Percentiles rank a stretch among this genome's conserved stretches.
Conservation (phyloP, 2,797 vertebrate species). For the Tragopan temminckii region DNA sequence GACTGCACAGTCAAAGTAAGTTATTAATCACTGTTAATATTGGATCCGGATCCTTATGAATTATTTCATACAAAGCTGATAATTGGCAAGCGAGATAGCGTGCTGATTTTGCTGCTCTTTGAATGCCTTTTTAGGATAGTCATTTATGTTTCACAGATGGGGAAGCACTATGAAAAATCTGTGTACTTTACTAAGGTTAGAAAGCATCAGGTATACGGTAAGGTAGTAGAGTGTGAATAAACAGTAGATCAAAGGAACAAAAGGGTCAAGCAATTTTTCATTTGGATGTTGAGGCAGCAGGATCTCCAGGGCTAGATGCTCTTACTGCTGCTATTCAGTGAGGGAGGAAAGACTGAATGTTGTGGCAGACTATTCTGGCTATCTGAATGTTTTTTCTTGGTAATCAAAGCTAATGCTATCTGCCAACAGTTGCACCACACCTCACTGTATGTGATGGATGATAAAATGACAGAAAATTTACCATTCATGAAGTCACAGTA, state of each 20-base stretch:
- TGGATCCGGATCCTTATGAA: background rate
- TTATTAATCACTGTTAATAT: background rate
- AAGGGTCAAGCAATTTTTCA: background rate
- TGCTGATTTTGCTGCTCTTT: background rate
- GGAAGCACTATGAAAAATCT: background rate
- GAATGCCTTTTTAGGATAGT: background rate
- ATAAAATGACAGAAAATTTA: background rate
- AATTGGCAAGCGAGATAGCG: background rate
- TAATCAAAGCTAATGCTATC: background rate
- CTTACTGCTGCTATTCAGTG: background rate
- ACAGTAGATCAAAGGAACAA: background rate
- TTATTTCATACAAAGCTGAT: background rate
- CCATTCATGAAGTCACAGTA: background rate
- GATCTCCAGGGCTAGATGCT: background rate
- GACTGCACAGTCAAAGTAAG: background rate
- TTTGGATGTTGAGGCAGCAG: background rate
- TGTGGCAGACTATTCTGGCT: background rate
- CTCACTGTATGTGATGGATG: background rate
- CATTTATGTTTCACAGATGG: background rate
- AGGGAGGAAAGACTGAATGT: background rate
- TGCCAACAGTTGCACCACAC: background rate
- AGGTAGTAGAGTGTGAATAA: background rate
- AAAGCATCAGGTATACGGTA: background rate
- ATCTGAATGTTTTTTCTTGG: background rate
- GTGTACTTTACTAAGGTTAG: background rate